Percentiles rank a stretch among this genome's conserved stretches.
phyloP scores from a whole-genome alignment of 1,140 invertebrate genomes.

The Pogonomyrmex barbatus region DNA sequence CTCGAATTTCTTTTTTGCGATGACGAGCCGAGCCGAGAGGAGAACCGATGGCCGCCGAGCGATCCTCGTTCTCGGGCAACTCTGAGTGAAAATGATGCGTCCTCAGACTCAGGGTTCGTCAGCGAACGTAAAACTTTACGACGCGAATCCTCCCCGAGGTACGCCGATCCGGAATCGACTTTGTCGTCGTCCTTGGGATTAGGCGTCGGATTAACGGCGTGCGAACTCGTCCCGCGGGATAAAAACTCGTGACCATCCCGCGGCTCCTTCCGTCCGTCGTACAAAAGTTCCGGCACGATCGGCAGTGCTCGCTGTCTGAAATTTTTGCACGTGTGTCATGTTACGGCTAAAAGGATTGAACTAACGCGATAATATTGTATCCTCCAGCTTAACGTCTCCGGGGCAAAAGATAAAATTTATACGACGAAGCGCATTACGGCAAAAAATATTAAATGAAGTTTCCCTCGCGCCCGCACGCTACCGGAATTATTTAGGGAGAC shows the following conservation, averaged over 20 bases:
- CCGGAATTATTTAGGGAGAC: not conserved
- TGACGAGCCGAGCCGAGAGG: not conserved
- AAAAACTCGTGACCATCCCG: not conserved
- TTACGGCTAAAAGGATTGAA: constrained; percentile 2
- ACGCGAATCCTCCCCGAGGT: not conserved
- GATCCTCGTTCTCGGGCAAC: not conserved
- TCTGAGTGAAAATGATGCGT: constrained; percentile 2
- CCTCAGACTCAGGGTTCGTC: not conserved
- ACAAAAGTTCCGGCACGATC: not conserved
- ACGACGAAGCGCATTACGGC: not conserved
- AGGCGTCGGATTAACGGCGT: constrained; percentile 38
- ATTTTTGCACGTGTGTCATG: constrained; percentile 41
- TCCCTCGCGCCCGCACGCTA: not conserved
- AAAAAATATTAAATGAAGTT: not conserved
- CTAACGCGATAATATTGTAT: not conserved
- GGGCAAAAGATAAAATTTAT: not conserved
- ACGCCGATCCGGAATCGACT: not conserved
- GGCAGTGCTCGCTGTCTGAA: constrained; percentile 6
- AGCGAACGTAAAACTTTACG: constrained; percentile 60
- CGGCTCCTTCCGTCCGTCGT: not conserved
- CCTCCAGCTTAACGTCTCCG: not conserved
- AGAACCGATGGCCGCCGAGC: not conserved
- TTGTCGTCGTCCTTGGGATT: constrained; percentile 25
- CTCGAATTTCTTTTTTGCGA: not conserved
- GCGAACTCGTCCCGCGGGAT: constrained; percentile 1